These are phyloP conservation scores for Litoditis marina DNA, from an alignment of 2,888 invertebrate genomes.

Conservation along the genomic window DNA sequence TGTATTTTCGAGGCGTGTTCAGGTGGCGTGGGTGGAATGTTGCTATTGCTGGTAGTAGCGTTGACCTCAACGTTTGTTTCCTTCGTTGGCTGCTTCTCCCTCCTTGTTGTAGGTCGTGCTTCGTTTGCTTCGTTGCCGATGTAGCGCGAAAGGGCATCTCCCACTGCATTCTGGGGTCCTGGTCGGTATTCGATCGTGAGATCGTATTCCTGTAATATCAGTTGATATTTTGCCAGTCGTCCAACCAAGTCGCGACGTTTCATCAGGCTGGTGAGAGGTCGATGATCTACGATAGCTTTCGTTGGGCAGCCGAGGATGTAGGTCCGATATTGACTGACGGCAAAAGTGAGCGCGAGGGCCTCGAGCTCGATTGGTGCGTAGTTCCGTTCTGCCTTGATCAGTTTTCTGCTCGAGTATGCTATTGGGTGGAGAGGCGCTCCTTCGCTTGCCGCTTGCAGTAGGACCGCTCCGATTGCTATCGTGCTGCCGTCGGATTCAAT, in stretches of 20 bases:
- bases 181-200: slow-evolving; percentile 30
- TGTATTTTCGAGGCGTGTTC: neutral
- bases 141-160: slow-evolving; percentile 30
- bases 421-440: slow-evolving; percentile 20
- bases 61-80: neutral
- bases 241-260: slow-evolving; percentile 20
- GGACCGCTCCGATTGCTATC: slow-evolving; percentile 23
- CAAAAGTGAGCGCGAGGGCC: slow-evolving; percentile 22
- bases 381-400: slow-evolving; percentile 16
- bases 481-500: slow-evolving; percentile 26
- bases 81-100: too few species aligned
- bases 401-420: slow-evolving; percentile 20
- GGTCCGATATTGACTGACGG: slow-evolving; percentile 15
- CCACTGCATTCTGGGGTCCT: slow-evolving; percentile 28
- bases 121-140: slow-evolving; percentile 11
- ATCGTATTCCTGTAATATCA: slow-evolving; percentile 16
- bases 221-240: slow-evolving; percentile 21
- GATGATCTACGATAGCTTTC: slow-evolving; percentile 20
- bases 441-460: slow-evolving; percentile 20
- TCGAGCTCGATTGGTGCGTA: slow-evolving; percentile 26
- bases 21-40: neutral
- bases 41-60: neutral
- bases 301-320: slow-evolving; percentile 20
- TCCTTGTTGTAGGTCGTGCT: neutral
- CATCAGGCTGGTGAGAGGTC: slow-evolving; percentile 16